Conservation (phyloP, 2,888 invertebrate species). For the Eristalis arbustorum region DNA sequence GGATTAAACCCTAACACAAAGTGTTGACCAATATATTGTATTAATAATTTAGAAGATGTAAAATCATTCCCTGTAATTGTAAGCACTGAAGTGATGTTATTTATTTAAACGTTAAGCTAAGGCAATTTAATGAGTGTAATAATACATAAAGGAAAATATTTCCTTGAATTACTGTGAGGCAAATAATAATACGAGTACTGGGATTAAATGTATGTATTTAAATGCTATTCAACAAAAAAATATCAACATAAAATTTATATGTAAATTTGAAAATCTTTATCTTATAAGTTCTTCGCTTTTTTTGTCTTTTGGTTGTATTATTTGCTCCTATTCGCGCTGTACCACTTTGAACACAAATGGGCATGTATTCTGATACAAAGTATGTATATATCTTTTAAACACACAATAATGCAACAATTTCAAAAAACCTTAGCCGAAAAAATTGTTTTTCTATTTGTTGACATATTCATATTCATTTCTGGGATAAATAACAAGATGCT, state of each 20-base stretch:
- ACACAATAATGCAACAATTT: background rate
- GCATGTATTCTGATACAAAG: background rate
- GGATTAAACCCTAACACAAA: constrained; percentile 45
- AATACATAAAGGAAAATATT: constrained; percentile 46
- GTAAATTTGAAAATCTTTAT: constrained; percentile 14
- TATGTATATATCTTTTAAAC: background rate
- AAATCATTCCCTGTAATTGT: constrained; percentile 64
- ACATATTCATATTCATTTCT: background rate
- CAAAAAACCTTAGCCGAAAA: background rate
- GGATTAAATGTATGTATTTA: constrained; percentile 60
- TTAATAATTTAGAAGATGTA: constrained; percentile 54
- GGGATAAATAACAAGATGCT: background rate
- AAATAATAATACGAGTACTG: constrained; percentile 53
- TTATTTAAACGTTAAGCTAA: constrained; percentile 42
- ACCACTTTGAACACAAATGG: background rate
- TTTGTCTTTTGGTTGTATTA: background rate
- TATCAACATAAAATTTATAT: constrained; percentile 39
- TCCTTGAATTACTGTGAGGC: constrained; percentile 49
- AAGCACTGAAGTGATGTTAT: constrained; percentile 69
- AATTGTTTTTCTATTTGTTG: background rate
- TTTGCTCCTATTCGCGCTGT: background rate
- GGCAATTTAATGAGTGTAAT: constrained; percentile 35
- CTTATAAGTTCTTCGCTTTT: constrained; percentile 5
- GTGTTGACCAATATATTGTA: constrained; percentile 42
- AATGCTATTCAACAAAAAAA: constrained; percentile 23